A percentile compares a stretch with the other conserved stretches of the same genome.
Evolutionary conservation across 2,113 vertebrate species (phyloP).

Genomic region (Pandion haliaetus): DNA sequence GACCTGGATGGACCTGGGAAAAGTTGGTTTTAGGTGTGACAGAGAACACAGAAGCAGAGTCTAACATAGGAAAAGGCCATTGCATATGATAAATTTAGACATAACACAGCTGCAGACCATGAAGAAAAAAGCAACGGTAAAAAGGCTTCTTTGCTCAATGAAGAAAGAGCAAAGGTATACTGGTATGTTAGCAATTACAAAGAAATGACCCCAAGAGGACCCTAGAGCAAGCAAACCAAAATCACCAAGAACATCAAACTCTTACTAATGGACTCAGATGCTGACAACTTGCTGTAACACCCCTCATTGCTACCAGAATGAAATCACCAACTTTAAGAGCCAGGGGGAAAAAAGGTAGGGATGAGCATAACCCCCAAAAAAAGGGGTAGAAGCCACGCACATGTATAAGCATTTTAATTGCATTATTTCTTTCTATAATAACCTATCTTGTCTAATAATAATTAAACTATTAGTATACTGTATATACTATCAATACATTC

Average conservation of each 20-base stretch:
- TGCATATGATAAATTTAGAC: no score
- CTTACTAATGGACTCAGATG: neutral
- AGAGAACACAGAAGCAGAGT: neutral
- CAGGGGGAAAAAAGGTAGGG: neutral
- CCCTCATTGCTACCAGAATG: neutral
- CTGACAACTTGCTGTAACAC: neutral
- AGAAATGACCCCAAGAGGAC: neutral
- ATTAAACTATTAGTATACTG: neutral
- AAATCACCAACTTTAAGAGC: neutral
- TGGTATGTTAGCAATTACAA: neutral
- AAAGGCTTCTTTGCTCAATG: neutral
- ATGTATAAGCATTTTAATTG: neutral
- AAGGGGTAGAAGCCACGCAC: neutral
- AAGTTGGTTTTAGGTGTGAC: neutral
- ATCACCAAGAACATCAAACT: neutral
- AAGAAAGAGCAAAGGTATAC: neutral
- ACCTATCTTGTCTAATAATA: neutral
- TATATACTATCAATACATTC: neutral
- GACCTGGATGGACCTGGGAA: neutral
- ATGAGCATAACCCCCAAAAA: neutral
- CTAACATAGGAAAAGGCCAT: fast-evolving
- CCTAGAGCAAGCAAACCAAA: neutral
- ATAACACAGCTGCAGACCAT: neutral
- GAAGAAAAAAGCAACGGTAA: neutral
- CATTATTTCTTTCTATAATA: neutral